phyloP scores from a whole-genome alignment of 2,113 vertebrate genomes.

The Drymodes brunneopygia region DNA sequence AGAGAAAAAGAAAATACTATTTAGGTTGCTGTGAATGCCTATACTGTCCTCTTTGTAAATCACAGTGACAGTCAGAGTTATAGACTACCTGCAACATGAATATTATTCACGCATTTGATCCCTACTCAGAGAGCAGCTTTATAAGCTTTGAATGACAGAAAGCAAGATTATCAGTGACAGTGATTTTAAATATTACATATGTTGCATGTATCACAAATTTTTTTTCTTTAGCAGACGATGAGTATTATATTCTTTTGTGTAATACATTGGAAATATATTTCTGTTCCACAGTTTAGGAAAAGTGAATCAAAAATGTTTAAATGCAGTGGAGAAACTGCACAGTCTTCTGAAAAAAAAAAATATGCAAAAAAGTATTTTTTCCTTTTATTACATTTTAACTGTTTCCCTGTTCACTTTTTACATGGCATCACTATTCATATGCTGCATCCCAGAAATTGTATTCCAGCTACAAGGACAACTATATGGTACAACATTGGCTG shows the following conservation, averaged over 20 bases:
- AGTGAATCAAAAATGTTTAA: background rate
- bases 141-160: conserved; percentile 10
- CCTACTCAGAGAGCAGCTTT: conserved; percentile 5
- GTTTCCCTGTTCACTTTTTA: background rate
- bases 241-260: background rate
- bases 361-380: background rate
- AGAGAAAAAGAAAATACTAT: conserved; percentile 24
- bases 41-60: conserved; percentile 7
- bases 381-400: background rate
- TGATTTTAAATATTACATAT: conserved; percentile 25
- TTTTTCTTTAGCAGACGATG: background rate
- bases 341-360: background rate
- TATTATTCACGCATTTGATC: conserved; percentile 16
- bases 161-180: conserved; percentile 33
- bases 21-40: conserved; percentile 34
- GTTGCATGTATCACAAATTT: background rate
- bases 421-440: background rate
- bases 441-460: background rate
- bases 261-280: background rate
- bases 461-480: background rate
- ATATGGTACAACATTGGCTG: background rate
- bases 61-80: conserved; percentile 14
- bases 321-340: background rate
- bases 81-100: conserved; percentile 32
- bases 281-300: background rate